A percentile compares a stretch with the other conserved stretches of the same genome.
Conservation (phyloP, 2,797 vertebrate genomes). For the Pangasius krempfi region DNA sequence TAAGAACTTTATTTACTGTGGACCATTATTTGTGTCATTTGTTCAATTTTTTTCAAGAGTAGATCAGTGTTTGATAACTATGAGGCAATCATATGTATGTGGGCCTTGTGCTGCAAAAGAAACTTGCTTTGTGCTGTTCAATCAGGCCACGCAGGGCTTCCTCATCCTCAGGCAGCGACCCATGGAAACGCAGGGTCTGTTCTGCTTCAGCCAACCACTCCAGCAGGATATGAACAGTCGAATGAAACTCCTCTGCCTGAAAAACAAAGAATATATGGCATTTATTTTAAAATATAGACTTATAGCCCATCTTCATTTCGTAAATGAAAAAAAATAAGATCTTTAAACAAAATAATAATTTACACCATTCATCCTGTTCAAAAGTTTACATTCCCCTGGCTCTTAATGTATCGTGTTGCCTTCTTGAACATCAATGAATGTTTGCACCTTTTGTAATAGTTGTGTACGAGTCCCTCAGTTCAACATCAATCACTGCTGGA, state of each 20-base stretch:
- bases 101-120: background rate
- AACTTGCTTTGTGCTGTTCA: slow-evolving; percentile 89
- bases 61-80: background rate
- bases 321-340: background rate
- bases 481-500: no score
- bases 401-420: no score
- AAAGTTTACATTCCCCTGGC: no score
- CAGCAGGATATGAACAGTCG: slow-evolving; percentile 91
- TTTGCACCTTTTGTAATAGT: no score
- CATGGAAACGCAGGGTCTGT: slow-evolving; percentile 94
- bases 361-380: no score
- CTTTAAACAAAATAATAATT: no score
- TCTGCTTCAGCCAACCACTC: slow-evolving; percentile 98
- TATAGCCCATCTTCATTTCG: background rate
- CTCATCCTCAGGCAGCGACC: slow-evolving; percentile 92
- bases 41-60: background rate
- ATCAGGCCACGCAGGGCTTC: slow-evolving; percentile 89
- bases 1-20: background rate
- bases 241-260: slow-evolving; percentile 97
- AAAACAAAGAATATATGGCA: slow-evolving; percentile 21
- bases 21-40: background rate
- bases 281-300: background rate
- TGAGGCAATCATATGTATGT: background rate
- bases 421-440: no score
- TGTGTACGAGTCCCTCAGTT: no score